Conservation (phyloP, 2,888 invertebrate genomes). For the Microctonus brassicae region DNA sequence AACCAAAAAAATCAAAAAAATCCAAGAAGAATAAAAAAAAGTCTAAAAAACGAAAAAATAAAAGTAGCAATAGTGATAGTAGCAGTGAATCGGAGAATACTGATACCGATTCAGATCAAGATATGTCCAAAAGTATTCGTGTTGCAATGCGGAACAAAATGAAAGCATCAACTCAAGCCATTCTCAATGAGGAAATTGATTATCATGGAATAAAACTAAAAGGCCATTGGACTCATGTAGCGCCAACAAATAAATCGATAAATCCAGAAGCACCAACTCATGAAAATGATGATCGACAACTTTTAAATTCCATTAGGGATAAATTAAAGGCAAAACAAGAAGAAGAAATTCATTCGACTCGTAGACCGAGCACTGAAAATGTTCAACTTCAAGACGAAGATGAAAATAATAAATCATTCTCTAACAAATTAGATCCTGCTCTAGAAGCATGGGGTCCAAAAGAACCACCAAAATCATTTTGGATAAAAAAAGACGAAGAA, state of each 20-base stretch:
- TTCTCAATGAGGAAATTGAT: constrained; percentile 69
- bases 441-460: constrained; percentile 63
- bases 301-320: constrained; percentile 72
- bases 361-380: constrained; percentile 46
- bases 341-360: constrained; percentile 66
- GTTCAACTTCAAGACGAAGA: constrained; percentile 24
- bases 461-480: constrained; percentile 59
- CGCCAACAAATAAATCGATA: constrained; percentile 53
- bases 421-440: constrained; percentile 44
- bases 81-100: constrained; percentile 69
- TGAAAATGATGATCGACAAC: constrained; percentile 69
- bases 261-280: constrained; percentile 53
- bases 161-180: constrained; percentile 70
- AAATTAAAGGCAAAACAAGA: constrained; percentile 72
- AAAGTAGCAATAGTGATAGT: constrained; percentile 66
- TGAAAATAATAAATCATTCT: constrained; percentile 28
- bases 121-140: constrained; percentile 75
- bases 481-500: constrained; percentile 62
- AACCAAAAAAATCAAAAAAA: constrained; percentile 75
- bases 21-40: constrained; percentile 74
- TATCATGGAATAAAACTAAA: constrained; percentile 67
- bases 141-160: constrained; percentile 77
- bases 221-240: constrained; percentile 69
- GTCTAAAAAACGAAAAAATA: constrained; percentile 71
- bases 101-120: constrained; percentile 69